Evolutionary conservation across 2,888 invertebrate species (phyloP), one percentile per base, ranked within the genome.

Genomic region (Dione vanillae): DNA sequence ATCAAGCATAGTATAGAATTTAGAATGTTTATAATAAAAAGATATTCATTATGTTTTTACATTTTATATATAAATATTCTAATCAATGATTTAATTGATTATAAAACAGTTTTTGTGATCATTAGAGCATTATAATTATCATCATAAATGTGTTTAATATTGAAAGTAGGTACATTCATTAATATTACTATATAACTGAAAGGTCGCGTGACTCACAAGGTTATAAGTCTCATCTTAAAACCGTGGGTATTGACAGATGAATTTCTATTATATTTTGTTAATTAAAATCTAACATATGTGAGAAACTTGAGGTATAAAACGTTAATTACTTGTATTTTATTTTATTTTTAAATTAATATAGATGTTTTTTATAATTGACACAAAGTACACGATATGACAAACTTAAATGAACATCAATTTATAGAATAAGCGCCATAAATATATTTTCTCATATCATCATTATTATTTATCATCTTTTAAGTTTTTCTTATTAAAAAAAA

Each of bases 121-220:
- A 49, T 49, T 19, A 49, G 16, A 10, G 19, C 10, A 16, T 2
- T 47, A 47, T 9, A 47, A 47, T 47, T 47, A 8, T n/a, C 1
- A 8, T 1, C n/a, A 47, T 11, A 47, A 9, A 19, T 19, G 16
- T 19, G 2, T 19, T 47, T 47, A 47, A 9, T 45, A 45, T 47
- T 14, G n/a, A 16, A 47, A 47, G 8, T 58, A 11, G 10, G n/a
- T 56, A 12, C n/a, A 40, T 58, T 20, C n/a, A 43, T 43, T 59
- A 59, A 43, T 14, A 41, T 59, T 43, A 9, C 8, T 12, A 43
- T 59, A 59, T 27, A 20, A 27, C 2, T 27, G 10, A 27, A 27
- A 61, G 43, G 49, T 49, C 49, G 35, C 8, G 16, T 49, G 62
- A 64, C 37, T 47, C 47, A 64, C 62, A 64, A 62, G 27, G 47